Conservation (phyloP, 2,797 vertebrate genomes). For the Gallinago stenura region DNA sequence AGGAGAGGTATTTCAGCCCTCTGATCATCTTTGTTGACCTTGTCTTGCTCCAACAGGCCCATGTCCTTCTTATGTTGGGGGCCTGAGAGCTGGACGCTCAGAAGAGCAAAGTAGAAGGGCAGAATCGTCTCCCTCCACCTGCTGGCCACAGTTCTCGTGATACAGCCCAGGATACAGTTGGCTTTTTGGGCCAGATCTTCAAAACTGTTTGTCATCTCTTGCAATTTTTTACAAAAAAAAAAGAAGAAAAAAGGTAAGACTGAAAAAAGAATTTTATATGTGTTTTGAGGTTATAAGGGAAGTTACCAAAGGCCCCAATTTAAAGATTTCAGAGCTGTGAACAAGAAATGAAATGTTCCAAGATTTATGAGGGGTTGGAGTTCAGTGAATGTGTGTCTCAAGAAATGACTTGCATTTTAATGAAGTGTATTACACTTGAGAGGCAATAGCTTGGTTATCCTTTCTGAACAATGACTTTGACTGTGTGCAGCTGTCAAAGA, state of each 20-base stretch:
- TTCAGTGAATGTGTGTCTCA: slow-evolving; percentile 23
- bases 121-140: background rate
- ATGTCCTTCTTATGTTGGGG: background rate
- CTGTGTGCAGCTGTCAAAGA: background rate
- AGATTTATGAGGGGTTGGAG: slow-evolving; percentile 48
- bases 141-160: background rate
- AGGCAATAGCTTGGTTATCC: slow-evolving; percentile 50
- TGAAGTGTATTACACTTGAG: slow-evolving; percentile 35
- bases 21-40: background rate
- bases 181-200: background rate
- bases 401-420: slow-evolving; percentile 63
- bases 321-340: slow-evolving; percentile 22
- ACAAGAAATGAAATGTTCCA: slow-evolving; percentile 29
- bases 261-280: background rate
- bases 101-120: background rate
- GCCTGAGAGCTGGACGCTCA: background rate
- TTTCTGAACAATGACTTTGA: slow-evolving; percentile 52
- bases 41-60: background rate
- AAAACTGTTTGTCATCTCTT: background rate
- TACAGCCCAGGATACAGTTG: background rate
- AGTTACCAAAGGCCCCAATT: background rate
- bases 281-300: background rate
- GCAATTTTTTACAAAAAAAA: background rate
- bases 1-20: background rate
- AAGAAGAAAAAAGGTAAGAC: background rate